Conservation (phyloP, 2,888 invertebrate genomes). For the Cepaea hortensis region DNA sequence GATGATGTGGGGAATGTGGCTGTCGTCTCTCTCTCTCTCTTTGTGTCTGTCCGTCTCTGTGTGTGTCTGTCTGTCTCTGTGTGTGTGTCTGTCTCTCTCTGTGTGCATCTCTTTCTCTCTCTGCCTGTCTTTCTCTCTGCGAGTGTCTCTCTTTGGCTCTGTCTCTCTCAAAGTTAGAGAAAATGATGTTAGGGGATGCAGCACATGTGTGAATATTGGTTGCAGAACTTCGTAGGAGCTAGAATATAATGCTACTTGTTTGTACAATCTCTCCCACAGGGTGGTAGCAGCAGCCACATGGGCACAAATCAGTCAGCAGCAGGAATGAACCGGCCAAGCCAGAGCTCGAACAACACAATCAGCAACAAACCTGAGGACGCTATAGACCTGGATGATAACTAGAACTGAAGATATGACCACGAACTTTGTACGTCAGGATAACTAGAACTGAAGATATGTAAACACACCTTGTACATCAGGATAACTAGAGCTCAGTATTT, state of each 20-base stretch:
- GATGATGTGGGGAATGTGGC: too few species aligned
- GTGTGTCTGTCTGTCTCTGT: too few species aligned
- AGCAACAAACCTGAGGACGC: conserved; percentile 46
- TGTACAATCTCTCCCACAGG: background rate
- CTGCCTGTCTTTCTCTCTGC: too few species aligned
- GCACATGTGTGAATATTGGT: background rate
- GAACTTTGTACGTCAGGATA: background rate
- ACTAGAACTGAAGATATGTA: background rate
- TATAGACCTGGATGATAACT: conserved; percentile 47
- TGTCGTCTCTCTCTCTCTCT: too few species aligned
- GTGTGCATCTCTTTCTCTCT: too few species aligned
- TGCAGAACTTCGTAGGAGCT: background rate
- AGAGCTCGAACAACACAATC: conserved; percentile 4
- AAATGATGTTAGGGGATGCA: background rate
- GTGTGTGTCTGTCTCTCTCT: too few species aligned
- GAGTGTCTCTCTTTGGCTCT: too few species aligned
- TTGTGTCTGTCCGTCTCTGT: too few species aligned
- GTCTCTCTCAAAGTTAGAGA: too few species aligned
- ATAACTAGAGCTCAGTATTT: too few species aligned
- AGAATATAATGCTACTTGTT: background rate
- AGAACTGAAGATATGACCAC: background rate
- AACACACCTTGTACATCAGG: background rate
- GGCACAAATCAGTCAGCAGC: background rate
- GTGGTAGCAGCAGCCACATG: background rate
- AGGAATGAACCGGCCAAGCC: background rate